phyloP scores from a whole-genome alignment of 2,113 vertebrate species.

The Hymenochirus boettgeri region DNA sequence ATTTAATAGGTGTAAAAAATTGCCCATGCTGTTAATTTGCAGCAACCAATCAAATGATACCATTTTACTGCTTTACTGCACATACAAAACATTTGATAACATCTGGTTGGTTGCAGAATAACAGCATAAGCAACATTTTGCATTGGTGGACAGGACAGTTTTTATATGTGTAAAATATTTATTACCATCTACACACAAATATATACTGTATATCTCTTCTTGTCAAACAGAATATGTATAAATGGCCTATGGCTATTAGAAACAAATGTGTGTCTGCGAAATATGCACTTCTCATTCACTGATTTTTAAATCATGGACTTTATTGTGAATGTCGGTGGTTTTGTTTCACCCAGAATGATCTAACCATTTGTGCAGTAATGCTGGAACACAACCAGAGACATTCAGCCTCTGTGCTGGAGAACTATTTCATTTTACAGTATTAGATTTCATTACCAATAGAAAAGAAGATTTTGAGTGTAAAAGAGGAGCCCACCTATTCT shows the following conservation, averaged over 20 bases:
- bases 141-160: too few species aligned
- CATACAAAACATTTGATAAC: too few species aligned
- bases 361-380: not conserved
- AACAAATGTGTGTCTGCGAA: not conserved
- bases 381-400: not conserved
- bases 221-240: too few species aligned
- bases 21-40: too few species aligned
- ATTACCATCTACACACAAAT: too few species aligned
- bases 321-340: not conserved
- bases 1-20: too few species aligned
- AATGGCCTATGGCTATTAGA: not conserved
- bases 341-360: not conserved
- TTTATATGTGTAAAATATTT: too few species aligned
- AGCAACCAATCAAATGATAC: too few species aligned
- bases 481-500: conserved; percentile 6
- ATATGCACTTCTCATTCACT: not conserved
- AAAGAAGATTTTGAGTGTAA: conserved; percentile 4
- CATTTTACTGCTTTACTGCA: too few species aligned
- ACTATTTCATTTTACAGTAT: not conserved
- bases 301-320: not conserved
- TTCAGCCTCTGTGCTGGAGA: conserved; percentile 1
- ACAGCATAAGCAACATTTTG: too few species aligned
- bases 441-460: not conserved
- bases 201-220: too few species aligned
- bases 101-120: too few species aligned